Base-by-base conservation (phyloP, 2,113 vertebrate genomes). In the Apodemus sylvaticus region DNA sequence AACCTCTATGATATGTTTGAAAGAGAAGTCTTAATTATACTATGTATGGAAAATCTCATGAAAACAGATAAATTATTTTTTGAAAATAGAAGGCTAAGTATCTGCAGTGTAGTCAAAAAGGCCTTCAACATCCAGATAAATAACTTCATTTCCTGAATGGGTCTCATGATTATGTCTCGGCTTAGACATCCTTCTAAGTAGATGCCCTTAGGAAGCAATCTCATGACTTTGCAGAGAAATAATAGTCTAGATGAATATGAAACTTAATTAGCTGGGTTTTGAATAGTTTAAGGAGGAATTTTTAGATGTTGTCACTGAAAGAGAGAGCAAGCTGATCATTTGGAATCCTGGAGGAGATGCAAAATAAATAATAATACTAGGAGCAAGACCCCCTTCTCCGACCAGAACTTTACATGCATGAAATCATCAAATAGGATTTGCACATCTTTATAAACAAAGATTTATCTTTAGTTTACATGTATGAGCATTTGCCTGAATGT, bases 181-280 rank as follows among this genome's bases (percentile, higher is more conserved):
- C 93, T 96, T 92, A 93, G 94, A 97, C 89, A 60, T 90, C 22
- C 68, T 45, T 85, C 79, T 90, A 95, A 96, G 92, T 85, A 45
- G 96, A 77, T n/a, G 14, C 4, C 39, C 81, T 96, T 93, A 22
- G 60, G 68, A 96, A 94, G 88, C 86, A 94, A 95, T 92, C 83
- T 90, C 78, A 89, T 45, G 64, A 94, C 45, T 94, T 83, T 87
- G 42, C 17, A 96, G 60, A 88, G 94, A 97, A 93, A 51, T 62
- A 94, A 95, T 7, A 95, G 91, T 87, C 31, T 86, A 95, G 53
- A 94, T 93, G 89, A 83, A 87, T 89, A 45, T 79, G 34, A 97
- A 85, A 90, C 24, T 45, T 93, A 94, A 89, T 95, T 91, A 83
- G 73, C 36, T 53, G 58, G 42, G 88, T 13, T 78, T 68, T 92